phyloP scores from a whole-genome alignment of 1,140 invertebrate species.

The Ceratina australensis region DNA sequence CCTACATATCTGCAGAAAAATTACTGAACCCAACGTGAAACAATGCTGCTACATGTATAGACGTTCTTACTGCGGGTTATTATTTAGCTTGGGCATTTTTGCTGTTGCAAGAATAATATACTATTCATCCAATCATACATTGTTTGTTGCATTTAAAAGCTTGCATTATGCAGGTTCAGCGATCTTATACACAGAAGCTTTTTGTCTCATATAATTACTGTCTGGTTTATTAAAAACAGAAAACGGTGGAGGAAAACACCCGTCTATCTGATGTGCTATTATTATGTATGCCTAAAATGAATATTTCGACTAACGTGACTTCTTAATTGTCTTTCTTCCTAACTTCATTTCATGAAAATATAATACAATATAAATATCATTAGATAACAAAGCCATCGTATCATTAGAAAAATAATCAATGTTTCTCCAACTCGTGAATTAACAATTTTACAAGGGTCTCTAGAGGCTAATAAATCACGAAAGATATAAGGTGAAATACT shows the following conservation, averaged over 20 bases:
- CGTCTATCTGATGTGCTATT: too few relatives aligned
- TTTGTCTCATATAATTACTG: not conserved
- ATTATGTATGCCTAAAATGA: too few relatives aligned
- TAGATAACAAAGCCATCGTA: not conserved
- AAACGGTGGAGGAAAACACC: too few relatives aligned
- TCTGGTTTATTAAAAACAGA: too few relatives aligned
- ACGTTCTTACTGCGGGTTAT: not conserved
- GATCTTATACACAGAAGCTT: not conserved
- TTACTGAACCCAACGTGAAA: not conserved
- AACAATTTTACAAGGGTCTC: constrained; percentile 41
- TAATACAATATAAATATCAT: too few relatives aligned
- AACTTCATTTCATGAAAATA: too few relatives aligned
- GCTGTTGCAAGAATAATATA: not conserved
- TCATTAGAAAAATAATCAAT: constrained; percentile 12
- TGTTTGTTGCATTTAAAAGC: not conserved
- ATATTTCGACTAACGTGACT: too few relatives aligned
- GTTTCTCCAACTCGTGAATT: constrained; percentile 25
- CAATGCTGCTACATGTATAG: not conserved
- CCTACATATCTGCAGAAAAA: not conserved
- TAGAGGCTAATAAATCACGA: constrained; percentile 62
- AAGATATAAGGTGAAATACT: constrained; percentile 62
- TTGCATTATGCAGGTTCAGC: not conserved
- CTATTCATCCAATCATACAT: too few relatives aligned
- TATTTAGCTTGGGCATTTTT: not conserved
- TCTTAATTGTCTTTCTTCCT: too few relatives aligned